Evolutionary conservation across 2,888 invertebrate genomes (phyloP).

Genomic region (Pollenia labialis): DNA sequence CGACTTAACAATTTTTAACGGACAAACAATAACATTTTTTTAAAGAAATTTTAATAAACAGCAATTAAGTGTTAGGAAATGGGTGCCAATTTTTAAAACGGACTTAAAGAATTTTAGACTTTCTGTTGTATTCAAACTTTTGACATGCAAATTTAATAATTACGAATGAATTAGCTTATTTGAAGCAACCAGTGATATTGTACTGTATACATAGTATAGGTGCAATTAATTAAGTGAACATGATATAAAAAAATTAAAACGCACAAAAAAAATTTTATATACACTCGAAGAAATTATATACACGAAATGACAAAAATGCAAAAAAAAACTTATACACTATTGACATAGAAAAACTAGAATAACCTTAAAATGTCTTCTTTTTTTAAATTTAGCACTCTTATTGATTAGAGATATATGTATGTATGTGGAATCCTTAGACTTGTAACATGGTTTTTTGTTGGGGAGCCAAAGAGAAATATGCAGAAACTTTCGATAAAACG

Average conservation of each 20-base stretch:
- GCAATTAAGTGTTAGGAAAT: slow-evolving; percentile 50
- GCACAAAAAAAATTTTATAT: slow-evolving; percentile 56
- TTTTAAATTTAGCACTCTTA: slow-evolving; percentile 58
- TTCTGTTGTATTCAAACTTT: slow-evolving; percentile 36
- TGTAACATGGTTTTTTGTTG: slow-evolving; percentile 81
- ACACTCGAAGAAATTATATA: slow-evolving; percentile 52
- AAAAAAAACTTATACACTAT: slow-evolving; percentile 30
- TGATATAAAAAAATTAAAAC: slow-evolving; percentile 72
- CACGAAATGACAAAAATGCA: slow-evolving; percentile 36
- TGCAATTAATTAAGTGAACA: slow-evolving; percentile 83
- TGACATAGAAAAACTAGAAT: slow-evolving; percentile 31
- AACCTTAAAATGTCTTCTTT: slow-evolving; percentile 68
- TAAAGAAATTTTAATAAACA: slow-evolving; percentile 42
- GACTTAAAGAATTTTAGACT: slow-evolving; percentile 55
- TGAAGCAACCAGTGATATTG: slow-evolving; percentile 85
- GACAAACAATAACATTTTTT: slow-evolving; percentile 54
- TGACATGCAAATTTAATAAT: slow-evolving; percentile 63
- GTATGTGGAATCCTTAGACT: slow-evolving; percentile 66
- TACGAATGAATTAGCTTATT: slow-evolving; percentile 81
- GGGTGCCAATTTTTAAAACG: slow-evolving; percentile 70
- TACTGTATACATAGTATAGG: slow-evolving; percentile 85
- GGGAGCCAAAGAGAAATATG: slow-evolving; percentile 6
- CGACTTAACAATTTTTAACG: slow-evolving; percentile 48
- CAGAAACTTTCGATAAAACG: slow-evolving; percentile 49
- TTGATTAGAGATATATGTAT: slow-evolving; percentile 35